Base-by-base conservation (phyloP, 2,888 invertebrate species). In the Ophion ellenae region DNA sequence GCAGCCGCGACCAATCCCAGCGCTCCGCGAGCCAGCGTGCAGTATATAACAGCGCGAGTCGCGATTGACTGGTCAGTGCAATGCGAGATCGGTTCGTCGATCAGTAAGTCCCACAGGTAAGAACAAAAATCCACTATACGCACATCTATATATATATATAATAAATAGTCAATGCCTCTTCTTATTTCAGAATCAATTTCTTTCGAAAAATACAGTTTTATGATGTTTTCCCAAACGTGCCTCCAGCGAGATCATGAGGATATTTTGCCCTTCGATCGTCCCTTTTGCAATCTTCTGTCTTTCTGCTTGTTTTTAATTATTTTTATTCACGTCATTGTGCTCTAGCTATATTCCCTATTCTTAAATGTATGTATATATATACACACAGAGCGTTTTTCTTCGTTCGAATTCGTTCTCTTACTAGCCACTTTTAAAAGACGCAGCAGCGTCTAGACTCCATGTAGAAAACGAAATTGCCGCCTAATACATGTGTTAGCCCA, bases 161-260 rank as follows among this genome's bases (percentile, higher is more conserved):
- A 69, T 69, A 45, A 69, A 45, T 45, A 47, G 69, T 40, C 40
- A 40, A 40, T 40, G 7, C 40, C 40, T 40, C 40, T 36, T 36
- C 36, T 40, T 40, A 40, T 40, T 7, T 40, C 7, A 40, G 9
- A 69, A n/a, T 73, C 47, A 79, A 78, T 69, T 79, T 84, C 64
- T 70, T 59, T 69, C 71, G 81, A 87, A 84, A 85, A 85, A 85
- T 85, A 85, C 85, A 82, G 79, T 20, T 79, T 70, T 71, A 63
- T 70, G n/a, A 53, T 53, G 63, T 47, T 77, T 73, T 82, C 67
- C 73, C 53, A 61, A 75, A 75, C 75, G 76, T 61, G 36, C 67
- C 40, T 40, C 9, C 76, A 66, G 32, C 40, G 66, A 79, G 67
- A 76, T 73, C 53, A 66, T 64, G 57, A 70, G 59, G 75, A 74